Conservation (phyloP, 2,113 vertebrate species). For the Cottus gobio region DNA sequence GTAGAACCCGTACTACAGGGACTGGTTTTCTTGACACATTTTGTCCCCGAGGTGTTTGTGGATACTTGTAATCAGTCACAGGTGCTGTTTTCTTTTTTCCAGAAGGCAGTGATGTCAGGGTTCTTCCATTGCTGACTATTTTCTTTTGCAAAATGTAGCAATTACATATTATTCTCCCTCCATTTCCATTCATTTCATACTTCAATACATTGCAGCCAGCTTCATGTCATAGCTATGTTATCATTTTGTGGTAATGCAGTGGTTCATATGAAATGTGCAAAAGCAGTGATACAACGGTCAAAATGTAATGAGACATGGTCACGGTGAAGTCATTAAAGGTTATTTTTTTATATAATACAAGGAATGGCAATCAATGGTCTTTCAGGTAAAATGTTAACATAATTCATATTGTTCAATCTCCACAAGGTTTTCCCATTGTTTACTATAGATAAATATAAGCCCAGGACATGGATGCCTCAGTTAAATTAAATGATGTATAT, state of each 20-base stretch:
- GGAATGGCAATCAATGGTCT: neutral
- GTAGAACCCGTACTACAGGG: neutral
- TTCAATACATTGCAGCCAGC: too few species aligned
- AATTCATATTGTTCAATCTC: too few species aligned
- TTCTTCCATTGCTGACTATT: neutral
- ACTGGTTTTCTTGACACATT: rapidly evolving
- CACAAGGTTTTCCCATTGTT: neutral
- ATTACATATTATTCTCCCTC: too few species aligned
- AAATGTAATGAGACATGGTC: neutral
- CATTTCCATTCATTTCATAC: neutral
- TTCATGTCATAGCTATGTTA: neutral
- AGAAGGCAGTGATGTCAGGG: neutral
- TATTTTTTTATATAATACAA: neutral
- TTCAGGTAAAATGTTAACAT: neutral
- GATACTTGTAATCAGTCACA: neutral
- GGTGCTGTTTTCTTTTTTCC: neutral
- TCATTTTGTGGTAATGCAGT: neutral
- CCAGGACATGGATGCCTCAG: neutral
- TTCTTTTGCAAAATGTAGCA: neutral
- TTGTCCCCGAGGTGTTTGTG: neutral
- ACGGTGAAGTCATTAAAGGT: neutral
- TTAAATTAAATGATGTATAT: neutral
- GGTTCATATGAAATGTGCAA: neutral
- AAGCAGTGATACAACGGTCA: neutral
- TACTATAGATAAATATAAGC: neutral